A percentile compares a stretch with the other conserved stretches of the same genome.
Conservation (phyloP, 2,888 invertebrate genomes). For the Troglohyphantes excavatus region DNA sequence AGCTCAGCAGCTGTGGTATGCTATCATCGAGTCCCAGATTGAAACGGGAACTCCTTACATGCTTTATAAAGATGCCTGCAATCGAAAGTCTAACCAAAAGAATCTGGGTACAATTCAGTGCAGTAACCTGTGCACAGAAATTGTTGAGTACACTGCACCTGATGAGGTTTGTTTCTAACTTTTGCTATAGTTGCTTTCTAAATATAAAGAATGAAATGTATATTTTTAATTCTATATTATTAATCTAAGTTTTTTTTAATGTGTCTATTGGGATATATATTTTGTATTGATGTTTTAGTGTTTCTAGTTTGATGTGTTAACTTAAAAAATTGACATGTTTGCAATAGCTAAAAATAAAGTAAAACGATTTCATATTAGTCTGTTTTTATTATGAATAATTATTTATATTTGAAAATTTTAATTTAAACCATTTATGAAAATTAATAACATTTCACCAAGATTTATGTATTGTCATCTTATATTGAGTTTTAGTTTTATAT, state of each 20-base stretch:
- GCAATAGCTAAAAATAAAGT: too few species aligned
- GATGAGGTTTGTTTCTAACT: conserved; percentile 87
- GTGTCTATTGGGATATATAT: too few species aligned
- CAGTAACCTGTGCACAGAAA: conserved; percentile 98
- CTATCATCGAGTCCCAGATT: conserved; percentile 95
- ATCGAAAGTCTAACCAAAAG: conserved; percentile 98
- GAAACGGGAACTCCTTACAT: conserved; percentile 99
- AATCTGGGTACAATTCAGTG: conserved; percentile 99
- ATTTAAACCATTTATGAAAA: too few species aligned
- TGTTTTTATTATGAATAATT: too few species aligned
- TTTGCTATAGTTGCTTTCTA: background rate
- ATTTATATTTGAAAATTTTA: too few species aligned
- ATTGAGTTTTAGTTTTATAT: too few species aligned
- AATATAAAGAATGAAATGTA: background rate
- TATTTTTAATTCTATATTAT: too few species aligned
- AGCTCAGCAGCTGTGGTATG: conserved; percentile 95
- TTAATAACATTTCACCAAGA: too few species aligned
- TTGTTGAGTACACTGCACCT: conserved; percentile 94
- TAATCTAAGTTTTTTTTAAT: too few species aligned
- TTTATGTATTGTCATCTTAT: too few species aligned
- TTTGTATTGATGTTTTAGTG: background rate
- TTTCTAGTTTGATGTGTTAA: background rate
- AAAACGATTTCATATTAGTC: background rate
- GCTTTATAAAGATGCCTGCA: conserved; percentile 97
- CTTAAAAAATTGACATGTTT: too few species aligned